Conservation (phyloP, 2,797 vertebrate genomes). For the Sebastes jordani region DNA sequence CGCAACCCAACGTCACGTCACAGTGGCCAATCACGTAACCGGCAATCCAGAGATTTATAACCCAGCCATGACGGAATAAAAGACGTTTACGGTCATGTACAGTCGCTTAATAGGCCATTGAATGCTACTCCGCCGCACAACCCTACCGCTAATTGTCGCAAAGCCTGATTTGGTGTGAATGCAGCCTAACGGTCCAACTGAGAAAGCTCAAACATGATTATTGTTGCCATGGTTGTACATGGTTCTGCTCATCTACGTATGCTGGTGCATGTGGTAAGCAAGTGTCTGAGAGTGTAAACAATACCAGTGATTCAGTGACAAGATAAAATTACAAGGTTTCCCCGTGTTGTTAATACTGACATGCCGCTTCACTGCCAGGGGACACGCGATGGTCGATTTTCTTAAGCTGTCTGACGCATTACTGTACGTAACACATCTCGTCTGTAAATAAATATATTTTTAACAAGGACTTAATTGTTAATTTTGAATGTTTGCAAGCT, state of each 20-base stretch:
- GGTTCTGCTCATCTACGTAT: not conserved
- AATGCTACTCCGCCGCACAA: no score
- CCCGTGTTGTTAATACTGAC: not conserved
- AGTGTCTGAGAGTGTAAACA: not conserved
- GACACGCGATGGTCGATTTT: not conserved
- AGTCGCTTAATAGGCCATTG: no score
- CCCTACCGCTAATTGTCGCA: no score
- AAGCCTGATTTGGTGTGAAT: no score
- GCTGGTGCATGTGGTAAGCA: not conserved
- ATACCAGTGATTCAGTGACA: not conserved
- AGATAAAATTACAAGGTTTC: not conserved
- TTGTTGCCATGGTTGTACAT: not conserved
- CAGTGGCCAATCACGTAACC: no score
- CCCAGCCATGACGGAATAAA: no score
- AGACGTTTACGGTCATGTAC: no score
- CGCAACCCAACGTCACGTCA: no score
- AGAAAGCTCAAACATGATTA: not conserved
- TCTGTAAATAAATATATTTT: slow-evolving; percentile 2
- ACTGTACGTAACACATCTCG: not conserved
- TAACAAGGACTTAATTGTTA: not conserved
- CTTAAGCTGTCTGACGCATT: not conserved
- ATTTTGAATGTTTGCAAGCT: slow-evolving; percentile 1
- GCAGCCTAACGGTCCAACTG: no score
- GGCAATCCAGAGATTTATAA: no score
- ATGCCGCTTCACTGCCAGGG: not conserved